phyloP scores from a whole-genome alignment of 2,888 invertebrate species.

The Chesias legatella region DNA sequence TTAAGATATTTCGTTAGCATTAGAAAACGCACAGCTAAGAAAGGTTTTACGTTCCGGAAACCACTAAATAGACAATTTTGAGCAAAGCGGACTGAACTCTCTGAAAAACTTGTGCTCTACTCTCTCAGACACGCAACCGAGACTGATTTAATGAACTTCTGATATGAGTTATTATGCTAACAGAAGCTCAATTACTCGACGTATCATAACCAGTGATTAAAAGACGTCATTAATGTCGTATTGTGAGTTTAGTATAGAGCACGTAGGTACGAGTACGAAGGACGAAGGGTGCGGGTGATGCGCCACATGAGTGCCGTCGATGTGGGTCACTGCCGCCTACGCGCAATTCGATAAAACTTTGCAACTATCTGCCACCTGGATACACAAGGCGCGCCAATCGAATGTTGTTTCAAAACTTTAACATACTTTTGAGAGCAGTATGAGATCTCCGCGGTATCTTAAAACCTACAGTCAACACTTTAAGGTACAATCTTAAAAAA shows the following conservation, averaged over 20 bases:
- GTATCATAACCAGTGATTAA: constrained; percentile 14
- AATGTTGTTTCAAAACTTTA: constrained; percentile 24
- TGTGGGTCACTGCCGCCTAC: constrained; percentile 77
- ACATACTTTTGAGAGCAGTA: constrained; percentile 3
- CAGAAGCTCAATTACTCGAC: constrained; percentile 5
- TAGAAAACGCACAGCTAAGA: no score
- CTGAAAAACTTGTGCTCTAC: no score
- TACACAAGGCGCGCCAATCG: constrained; percentile 31
- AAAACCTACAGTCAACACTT: no score
- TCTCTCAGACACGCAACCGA: no score
- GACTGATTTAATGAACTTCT: constrained; percentile 4
- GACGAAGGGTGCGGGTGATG: constrained; percentile 60
- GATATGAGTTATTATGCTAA: constrained; percentile 3
- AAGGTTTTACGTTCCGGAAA: no score
- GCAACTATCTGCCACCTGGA: constrained; percentile 49
- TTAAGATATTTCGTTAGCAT: no score
- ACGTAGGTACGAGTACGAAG: constrained; percentile 40
- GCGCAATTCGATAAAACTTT: constrained; percentile 75
- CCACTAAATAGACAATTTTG: no score
- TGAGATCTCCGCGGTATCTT: no score
- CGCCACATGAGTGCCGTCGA: constrained; percentile 56
- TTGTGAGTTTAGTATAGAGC: constrained; percentile 13
- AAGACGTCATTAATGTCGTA: constrained; percentile 19
- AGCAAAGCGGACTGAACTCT: no score
- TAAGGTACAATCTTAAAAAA: no score